Evolutionary conservation across 2,888 invertebrate species (phyloP), one percentile per base, ranked within the genome.

Genomic region (Euplagia quadripunctaria): DNA sequence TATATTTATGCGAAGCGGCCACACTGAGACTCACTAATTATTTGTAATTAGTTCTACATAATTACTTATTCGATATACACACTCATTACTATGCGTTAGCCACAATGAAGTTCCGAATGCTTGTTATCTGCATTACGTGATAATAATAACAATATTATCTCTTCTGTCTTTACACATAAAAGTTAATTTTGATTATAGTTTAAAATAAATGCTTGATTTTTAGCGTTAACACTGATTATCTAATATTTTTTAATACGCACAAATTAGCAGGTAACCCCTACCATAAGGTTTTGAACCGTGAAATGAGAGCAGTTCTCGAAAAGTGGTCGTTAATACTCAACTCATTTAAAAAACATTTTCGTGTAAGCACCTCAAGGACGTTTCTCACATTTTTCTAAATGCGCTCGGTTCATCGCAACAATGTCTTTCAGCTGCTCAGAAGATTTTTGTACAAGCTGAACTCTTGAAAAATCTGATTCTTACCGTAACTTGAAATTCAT

Each of bases 11-110:
- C 77, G 70, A 63, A 51, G 75, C 55, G 52, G 74, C 80, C 43
- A 55, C 71, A 76, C 75, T 71, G 75, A 84, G 73, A 79, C 64
- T 74, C 76, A 20, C 78, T 76, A 76, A 83, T 85, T 85, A 81
- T 69, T 76, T 68, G 74, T 79, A 78, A 84, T 79, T 80, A 73
- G 55, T 72, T 51, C 72, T 68, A 46, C 68, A 55, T 68, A 58
- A 43, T 55, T 43, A 58, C 63, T 63, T 69, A 49, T 43, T 63
- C 49, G 46, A 69, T 61, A 58, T 42, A 55, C 43, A 55, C 55
- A 16, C 58, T 49, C 49, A 17, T 46, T 31, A 17, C 61, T 69
- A 69, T 69, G 43, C 69, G 69, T 46, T 69, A n/a, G 55, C n/a
- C 11, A 49, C 51, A 51, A 51, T 11, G 51, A 72, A 76, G 72